Evolutionary conservation across 2,888 invertebrate genomes (phyloP).

Genomic region (Tipula lateralis): DNA sequence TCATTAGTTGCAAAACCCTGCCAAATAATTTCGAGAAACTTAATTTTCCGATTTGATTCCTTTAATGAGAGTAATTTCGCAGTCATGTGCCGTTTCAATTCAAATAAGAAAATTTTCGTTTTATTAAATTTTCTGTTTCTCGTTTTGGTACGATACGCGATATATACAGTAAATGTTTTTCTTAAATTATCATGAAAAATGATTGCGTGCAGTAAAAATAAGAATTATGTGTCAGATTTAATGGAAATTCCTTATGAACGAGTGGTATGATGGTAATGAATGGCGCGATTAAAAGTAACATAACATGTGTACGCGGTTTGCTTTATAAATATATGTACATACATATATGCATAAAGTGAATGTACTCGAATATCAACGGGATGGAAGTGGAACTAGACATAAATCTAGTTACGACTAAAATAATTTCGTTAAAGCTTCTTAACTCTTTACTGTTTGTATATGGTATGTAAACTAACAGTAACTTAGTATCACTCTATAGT

Average conservation of each 20-base stretch:
- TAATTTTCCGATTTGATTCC: no score
- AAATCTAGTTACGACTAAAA: no score
- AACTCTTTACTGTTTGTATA: no score
- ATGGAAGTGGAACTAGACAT: not conserved
- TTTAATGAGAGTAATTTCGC: no score
- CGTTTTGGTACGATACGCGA: not conserved
- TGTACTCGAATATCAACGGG: not conserved
- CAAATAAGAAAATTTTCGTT: no score
- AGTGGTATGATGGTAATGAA: not conserved
- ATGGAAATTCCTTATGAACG: not conserved
- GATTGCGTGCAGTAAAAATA: not conserved
- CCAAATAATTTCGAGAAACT: no score
- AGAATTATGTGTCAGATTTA: not conserved
- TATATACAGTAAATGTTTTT: not conserved
- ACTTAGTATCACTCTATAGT: no score
- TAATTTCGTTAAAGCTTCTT: no score
- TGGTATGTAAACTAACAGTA: no score
- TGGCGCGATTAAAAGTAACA: not conserved
- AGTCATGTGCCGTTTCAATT: no score
- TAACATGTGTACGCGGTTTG: not conserved
- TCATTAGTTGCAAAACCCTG: no score
- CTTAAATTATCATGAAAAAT: not conserved
- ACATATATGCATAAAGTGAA: not conserved
- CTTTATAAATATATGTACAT: not conserved
- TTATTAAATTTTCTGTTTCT: no score